phyloP scores from a whole-genome alignment of 2,888 invertebrate species.

The Axea sp. region DNA sequence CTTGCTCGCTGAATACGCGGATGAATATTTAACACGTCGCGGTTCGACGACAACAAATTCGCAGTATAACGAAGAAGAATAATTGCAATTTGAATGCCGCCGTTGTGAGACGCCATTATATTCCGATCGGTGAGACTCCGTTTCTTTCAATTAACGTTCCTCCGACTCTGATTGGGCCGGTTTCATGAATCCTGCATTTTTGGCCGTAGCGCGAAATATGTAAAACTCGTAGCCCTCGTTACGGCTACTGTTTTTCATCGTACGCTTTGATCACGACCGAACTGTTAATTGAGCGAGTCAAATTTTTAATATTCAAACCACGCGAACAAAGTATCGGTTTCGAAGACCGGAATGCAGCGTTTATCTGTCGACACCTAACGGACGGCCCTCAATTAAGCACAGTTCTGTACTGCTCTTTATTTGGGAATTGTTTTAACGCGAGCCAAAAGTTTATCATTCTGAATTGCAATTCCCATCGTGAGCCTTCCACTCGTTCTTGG shows the following conservation, averaged over 20 bases:
- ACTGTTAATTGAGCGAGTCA: slow-evolving; percentile 31
- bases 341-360: slow-evolving; percentile 1
- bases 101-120: slow-evolving; percentile 9
- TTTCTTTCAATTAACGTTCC: slow-evolving; percentile 26
- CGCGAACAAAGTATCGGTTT: slow-evolving; percentile 21
- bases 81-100: slow-evolving; percentile 29
- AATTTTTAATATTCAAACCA: slow-evolving; percentile 32
- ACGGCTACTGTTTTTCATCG: slow-evolving; percentile 4
- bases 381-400: not conserved
- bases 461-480: no score
- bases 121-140: slow-evolving; percentile 1
- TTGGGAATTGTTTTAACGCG: no score
- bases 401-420: no score
- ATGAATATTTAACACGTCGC: slow-evolving; percentile 49
- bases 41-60: slow-evolving; percentile 26
- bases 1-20: slow-evolving; percentile 11
- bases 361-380: not conserved
- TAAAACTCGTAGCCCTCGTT: slow-evolving; percentile 16
- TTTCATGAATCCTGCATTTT: slow-evolving; percentile 14
- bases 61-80: slow-evolving; percentile 22
- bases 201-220: slow-evolving; percentile 2
- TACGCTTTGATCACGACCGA: slow-evolving; percentile 8
- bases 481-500: no score
- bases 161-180: slow-evolving; percentile 12
- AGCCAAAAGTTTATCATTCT: no score